Evolutionary conservation across 2,113 vertebrate species (phyloP).

Genomic region (Corvus moneduloides): DNA sequence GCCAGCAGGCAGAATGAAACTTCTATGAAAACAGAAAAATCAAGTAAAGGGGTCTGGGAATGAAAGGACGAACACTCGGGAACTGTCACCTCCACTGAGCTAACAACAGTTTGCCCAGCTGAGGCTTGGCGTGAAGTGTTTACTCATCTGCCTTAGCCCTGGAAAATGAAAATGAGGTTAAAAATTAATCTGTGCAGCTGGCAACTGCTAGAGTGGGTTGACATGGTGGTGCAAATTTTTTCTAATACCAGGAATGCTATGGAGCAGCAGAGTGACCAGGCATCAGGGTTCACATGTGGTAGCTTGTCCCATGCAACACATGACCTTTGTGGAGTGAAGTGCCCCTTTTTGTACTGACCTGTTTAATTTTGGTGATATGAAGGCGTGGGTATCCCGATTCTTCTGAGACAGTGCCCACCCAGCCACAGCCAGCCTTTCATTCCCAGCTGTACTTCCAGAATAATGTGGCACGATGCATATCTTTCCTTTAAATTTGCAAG

Average conservation of each 20-base stretch:
- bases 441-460: background rate
- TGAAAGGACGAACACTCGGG: background rate
- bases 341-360: background rate
- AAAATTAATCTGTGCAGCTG: slow-evolving; percentile 50
- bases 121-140: background rate
- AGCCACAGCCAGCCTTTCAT: background rate
- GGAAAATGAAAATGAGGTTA: slow-evolving; percentile 19
- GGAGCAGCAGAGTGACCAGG: background rate
- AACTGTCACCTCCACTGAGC: background rate
- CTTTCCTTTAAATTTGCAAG: background rate
- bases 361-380: background rate
- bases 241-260: background rate
- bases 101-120: background rate
- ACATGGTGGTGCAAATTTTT: background rate
- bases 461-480: background rate
- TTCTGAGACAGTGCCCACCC: background rate
- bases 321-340: background rate
- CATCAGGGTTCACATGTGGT: background rate
- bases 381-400: background rate
- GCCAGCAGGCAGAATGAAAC: background rate
- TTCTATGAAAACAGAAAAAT: background rate
- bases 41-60: background rate
- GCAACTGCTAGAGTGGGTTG: background rate
- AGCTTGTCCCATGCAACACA: background rate
- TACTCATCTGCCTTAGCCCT: background rate